Percentiles rank a stretch among this genome's conserved stretches.
These are phyloP conservation scores for Orthonyx spaldingii DNA, from an alignment of 2,113 vertebrate genomes.

Conservation along the genomic window DNA sequence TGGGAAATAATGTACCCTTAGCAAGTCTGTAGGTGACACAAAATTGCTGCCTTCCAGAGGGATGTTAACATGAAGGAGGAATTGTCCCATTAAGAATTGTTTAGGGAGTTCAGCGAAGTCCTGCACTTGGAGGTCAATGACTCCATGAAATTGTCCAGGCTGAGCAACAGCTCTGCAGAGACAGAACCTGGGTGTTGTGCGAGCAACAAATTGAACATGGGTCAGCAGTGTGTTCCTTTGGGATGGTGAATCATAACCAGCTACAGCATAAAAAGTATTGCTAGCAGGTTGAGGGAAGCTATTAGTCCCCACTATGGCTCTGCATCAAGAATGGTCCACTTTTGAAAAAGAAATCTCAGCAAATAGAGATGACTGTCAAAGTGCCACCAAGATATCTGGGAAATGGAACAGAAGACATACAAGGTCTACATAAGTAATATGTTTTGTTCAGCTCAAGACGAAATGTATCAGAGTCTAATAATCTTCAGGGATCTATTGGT, in stretches of 20 bases:
- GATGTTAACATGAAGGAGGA: background rate
- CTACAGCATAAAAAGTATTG: background rate
- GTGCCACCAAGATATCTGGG: background rate
- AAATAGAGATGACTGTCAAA: background rate
- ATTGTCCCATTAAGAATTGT: background rate
- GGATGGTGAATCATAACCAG: background rate
- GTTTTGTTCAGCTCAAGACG: background rate
- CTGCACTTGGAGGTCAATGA: background rate
- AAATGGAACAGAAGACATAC: background rate
- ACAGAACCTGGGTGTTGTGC: background rate
- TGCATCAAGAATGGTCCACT: background rate
- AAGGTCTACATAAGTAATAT: background rate
- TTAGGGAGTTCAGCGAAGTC: background rate
- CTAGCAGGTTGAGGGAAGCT: background rate
- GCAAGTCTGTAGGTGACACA: background rate
- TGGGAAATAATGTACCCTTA: background rate
- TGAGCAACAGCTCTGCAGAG: background rate
- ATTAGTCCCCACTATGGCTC: background rate
- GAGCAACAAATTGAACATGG: background rate
- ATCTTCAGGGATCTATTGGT: background rate
- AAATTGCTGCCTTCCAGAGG: background rate
- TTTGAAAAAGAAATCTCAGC: background rate
- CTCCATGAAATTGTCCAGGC: background rate
- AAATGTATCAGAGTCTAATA: background rate
- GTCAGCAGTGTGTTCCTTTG: background rate